Conservation (phyloP, 37 sponge, comb jelly and placozoan species). For the Chondrosia reniformis region DNA sequence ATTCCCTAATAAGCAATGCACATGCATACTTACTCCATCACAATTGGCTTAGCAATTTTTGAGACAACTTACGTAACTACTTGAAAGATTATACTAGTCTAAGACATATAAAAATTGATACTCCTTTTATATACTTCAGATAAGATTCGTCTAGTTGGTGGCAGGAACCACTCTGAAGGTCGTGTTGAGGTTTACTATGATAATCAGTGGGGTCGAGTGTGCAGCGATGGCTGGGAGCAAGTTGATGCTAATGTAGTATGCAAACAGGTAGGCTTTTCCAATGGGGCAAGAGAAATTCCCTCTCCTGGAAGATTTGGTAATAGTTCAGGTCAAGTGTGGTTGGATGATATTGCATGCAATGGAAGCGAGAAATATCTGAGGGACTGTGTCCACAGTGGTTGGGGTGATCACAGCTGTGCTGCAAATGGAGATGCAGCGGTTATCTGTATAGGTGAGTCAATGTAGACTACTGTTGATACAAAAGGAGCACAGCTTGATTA, state of each 20-base stretch:
- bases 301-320: background rate
- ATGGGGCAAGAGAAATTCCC: background rate
- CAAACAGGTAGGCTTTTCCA: slow-evolving; percentile 20
- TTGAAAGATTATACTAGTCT: too few species aligned
- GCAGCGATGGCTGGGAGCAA: slow-evolving; percentile 14
- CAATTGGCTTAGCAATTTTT: too few species aligned
- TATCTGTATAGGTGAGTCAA: too few species aligned
- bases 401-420: background rate
- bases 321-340: background rate
- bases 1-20: too few species aligned
- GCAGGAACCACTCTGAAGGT: background rate
- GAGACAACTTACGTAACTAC: too few species aligned
- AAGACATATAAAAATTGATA: too few species aligned
- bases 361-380: background rate
- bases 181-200: slow-evolving; percentile 31
- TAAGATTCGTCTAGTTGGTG: slow-evolving; percentile 1
- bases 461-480: too few species aligned
- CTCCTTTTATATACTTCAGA: too few species aligned
- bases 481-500: too few species aligned
- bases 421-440: background rate
- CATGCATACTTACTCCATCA: too few species aligned
- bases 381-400: background rate
- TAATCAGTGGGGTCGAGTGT: slow-evolving; percentile 22
- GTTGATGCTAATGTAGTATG: slow-evolving; percentile 30
- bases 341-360: background rate